A percentile compares a stretch with the other conserved stretches of the same genome.
Conservation (phyloP, 2,113 vertebrate genomes). For the Platichthys stellatus region DNA sequence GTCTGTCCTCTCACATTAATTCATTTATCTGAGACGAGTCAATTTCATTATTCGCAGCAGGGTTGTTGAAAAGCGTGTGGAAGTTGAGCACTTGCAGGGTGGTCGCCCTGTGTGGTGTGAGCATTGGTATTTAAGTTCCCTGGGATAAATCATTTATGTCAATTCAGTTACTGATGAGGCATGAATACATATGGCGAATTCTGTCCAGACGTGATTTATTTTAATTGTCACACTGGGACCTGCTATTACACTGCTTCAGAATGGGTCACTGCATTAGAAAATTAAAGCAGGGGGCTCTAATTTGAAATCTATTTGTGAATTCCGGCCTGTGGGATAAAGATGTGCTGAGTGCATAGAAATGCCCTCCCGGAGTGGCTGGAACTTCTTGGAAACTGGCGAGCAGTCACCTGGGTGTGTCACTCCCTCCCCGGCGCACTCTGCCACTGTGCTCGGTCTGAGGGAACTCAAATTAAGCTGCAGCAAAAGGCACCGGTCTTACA, state of each 20-base stretch:
- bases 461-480: constrained; percentile 68
- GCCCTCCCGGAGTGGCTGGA: constrained; percentile 44
- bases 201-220: constrained; percentile 91
- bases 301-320: constrained; percentile 91
- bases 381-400: constrained; percentile 45
- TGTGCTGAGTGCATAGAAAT: constrained; percentile 76
- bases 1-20: too few relatives aligned
- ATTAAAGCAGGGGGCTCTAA: constrained; percentile 88
- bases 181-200: constrained; percentile 88
- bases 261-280: constrained; percentile 93
- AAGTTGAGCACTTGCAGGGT: constrained; percentile 35
- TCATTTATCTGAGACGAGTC: constrained; percentile 45
- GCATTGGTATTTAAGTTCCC: constrained; percentile 80
- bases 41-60: constrained; percentile 61
- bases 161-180: constrained; percentile 91
- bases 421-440: constrained; percentile 30
- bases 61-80: constrained; percentile 32
- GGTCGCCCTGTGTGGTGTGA: constrained; percentile 41
- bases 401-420: constrained; percentile 67
- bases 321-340: constrained; percentile 82
- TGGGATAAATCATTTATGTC: constrained; percentile 87
- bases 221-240: constrained; percentile 93
- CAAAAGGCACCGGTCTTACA: constrained; percentile 55
- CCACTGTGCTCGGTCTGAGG: constrained; percentile 56
- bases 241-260: constrained; percentile 86